phyloP scores from a whole-genome alignment of 1,140 invertebrate genomes.

The Aradophagus sp. region DNA sequence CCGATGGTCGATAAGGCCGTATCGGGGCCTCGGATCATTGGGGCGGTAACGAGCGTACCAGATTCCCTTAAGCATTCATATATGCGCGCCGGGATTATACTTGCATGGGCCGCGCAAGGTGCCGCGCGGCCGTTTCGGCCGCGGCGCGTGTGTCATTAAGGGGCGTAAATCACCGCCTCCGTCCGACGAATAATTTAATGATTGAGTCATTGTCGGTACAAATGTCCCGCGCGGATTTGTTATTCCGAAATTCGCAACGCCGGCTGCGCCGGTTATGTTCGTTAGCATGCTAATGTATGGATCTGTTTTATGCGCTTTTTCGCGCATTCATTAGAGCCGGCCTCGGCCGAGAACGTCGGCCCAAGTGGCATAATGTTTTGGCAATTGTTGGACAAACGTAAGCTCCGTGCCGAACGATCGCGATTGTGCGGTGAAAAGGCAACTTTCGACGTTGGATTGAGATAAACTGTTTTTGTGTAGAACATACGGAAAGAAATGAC shows the following conservation, averaged over 20 bases:
- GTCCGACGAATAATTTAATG: constrained; percentile 45
- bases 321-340: constrained; percentile 1
- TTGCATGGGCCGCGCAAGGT: constrained; percentile 67
- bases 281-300: constrained; percentile 20
- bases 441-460: too few relatives aligned
- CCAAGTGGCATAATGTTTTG: too few relatives aligned
- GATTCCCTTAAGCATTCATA: constrained; percentile 74
- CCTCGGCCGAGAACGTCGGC: background rate
- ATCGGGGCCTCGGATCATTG: constrained; percentile 63
- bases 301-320: constrained; percentile 5
- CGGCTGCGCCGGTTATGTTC: constrained; percentile 9
- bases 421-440: too few relatives aligned
- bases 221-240: constrained; percentile 17
- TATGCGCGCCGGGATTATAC: constrained; percentile 71
- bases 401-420: too few relatives aligned
- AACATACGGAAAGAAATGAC: too few relatives aligned
- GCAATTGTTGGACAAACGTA: too few relatives aligned
- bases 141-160: constrained; percentile 52
- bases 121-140: constrained; percentile 33
- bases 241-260: constrained; percentile 24
- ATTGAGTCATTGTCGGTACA: constrained; percentile 42
- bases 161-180: constrained; percentile 51
- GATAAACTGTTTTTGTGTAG: too few relatives aligned
- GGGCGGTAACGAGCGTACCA: constrained; percentile 66
- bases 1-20: constrained; percentile 58